Base-by-base conservation (phyloP, 1,140 invertebrate genomes). In the Orchestia grillus region DNA sequence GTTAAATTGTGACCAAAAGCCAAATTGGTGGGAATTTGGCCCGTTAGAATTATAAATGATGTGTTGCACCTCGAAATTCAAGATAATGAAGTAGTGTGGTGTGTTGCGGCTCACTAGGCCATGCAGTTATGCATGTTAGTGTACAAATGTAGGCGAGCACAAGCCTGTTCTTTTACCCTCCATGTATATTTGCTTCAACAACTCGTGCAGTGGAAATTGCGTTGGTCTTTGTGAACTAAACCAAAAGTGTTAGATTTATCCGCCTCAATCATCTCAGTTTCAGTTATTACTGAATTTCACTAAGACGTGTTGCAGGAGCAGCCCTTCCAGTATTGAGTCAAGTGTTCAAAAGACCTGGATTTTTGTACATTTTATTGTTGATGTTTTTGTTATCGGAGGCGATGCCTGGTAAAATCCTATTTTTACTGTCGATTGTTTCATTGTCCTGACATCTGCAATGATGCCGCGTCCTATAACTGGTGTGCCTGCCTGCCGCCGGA, bases 311-410 rank as follows among this genome's bases (percentile, higher is more conserved):
- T 19, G 11, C 36, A 77, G 62, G 62, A 36, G 28, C 28, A 28
- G 11, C 28, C 62, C 28, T 77, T 77, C 36, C 62, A 77, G 62
- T 77, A 77, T 77, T 77, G 62, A 77, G 62, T 23, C 3, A 8
- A 3, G 11, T 77, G 62, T 77, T 23, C 28, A 77, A 6, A 8
- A 8, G 47, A 53, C 47, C 6, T 8, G 47, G 19, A 53, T 77
- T 77, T 23, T 77, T 77, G 62, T 77, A 77, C 62, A 6, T 91
- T 91, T 91, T 91, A 91, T 44, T 42, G 88, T 91, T 91, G n/a
- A n/a, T n/a, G 88, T 42, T 91, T 91, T 91, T 91, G 88, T 91
- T 91, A 91, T 91, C 62, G 36, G 0, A 42, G 88, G 88, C 88
- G 41, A 44, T 91, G 88, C 88, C 41, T 91, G 41, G 28, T 91